Evolutionary conservation across 1,140 invertebrate species (phyloP), one percentile per base, ranked within the genome.

Genomic region (Calephelis virginiensis): DNA sequence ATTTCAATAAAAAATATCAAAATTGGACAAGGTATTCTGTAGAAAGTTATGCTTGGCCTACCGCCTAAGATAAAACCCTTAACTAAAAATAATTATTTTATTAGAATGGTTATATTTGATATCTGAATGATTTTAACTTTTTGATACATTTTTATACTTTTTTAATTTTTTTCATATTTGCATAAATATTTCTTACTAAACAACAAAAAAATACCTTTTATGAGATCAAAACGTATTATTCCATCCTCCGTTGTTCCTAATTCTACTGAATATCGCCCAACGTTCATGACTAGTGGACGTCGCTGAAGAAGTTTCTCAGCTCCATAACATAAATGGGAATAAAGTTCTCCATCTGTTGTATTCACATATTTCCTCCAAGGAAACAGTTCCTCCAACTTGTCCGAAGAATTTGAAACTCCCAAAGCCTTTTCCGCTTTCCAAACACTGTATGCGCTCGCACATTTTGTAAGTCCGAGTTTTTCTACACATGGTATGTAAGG

Each of bases 371-470:
- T 56, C 49, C 83, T 73, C 91, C 91, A 92, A 43, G 82, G 81
- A 67, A 91, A 92, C 63, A 28, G 67, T 53, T 59, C 17, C 17
- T 59, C 12, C 3, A 59, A 38, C n/a, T 59, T 59, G 8, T 59
- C 28, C 5, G 53, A 12, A 12, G 63, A 13, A 43, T 68, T 48
- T n/a, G 77, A 66, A 10, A 64, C 37, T 43, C 75, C 59, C 28
- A 82, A 61, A n/a, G 87, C 83, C 38, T 76, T 72, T 72, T 91
- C 78, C 28, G 89, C 86, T 40, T 85, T 81, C 81, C 84, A 87
- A 2, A 74, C 70, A 48, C 85, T 80, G 69, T 86, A 86, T n/a
- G 89, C 90, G 66, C 75, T 83, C 8, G 91, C 60, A 80, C 91
- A 92, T 83, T 88, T 89, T 50, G 78, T 62, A 0, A 84, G 71